A percentile compares a stretch with the other conserved stretches of the same genome.
Conservation (phyloP, 2,113 vertebrate species). For the Proteles cristata region DNA sequence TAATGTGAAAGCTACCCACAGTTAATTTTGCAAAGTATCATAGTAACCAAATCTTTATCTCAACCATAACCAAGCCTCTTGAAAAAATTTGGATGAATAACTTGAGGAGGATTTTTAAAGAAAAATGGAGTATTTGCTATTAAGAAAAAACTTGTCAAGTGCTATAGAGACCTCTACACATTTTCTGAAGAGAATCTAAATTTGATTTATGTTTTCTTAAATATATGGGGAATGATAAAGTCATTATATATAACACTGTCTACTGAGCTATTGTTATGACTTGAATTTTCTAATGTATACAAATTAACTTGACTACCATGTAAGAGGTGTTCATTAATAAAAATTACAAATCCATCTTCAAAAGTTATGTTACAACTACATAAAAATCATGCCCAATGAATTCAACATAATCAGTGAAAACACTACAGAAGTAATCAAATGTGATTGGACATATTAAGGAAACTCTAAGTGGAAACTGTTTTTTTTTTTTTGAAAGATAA, state of each 20-base stretch:
- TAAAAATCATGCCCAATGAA: neutral
- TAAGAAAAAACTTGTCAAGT: neutral
- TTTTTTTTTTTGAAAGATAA: neutral
- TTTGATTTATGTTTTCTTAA: constrained; percentile 12
- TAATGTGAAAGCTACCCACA: neutral
- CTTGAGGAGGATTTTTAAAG: neutral
- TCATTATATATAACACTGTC: neutral
- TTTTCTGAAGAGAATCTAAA: neutral
- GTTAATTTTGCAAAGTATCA: neutral
- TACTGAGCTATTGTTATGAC: neutral
- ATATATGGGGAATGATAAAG: neutral
- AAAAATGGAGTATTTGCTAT: neutral
- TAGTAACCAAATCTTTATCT: neutral
- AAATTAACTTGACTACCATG: neutral
- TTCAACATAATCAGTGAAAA: neutral
- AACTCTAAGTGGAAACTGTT: neutral
- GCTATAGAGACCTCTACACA: neutral
- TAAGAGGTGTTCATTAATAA: constrained; percentile 46
- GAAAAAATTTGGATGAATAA: neutral
- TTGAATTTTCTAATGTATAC: constrained; percentile 57
- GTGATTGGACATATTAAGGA: neutral
- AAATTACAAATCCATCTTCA: constrained; percentile 52
- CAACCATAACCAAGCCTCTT: neutral
- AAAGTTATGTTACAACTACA: constrained; percentile 45
- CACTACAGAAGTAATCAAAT: constrained; percentile 6